Base-by-base conservation (phyloP, 2,113 vertebrate species). In the Corythaixoides concolor region DNA sequence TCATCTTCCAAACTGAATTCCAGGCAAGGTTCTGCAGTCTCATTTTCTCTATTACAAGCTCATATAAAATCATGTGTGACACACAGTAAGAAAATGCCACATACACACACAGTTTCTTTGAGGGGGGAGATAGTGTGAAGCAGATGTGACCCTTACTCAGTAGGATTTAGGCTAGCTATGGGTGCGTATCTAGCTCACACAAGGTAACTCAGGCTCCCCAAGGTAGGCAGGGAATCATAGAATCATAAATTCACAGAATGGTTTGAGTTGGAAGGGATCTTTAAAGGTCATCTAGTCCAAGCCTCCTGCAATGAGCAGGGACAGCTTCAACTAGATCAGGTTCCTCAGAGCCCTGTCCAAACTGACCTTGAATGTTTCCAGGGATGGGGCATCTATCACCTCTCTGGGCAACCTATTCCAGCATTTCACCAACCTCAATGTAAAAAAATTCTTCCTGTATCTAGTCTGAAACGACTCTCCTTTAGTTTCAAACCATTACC, bases 1-100 rank as follows among this genome's bases (percentile, higher is more conserved):
- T 90, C 22, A 33, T 59, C 39, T 69, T 95, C 91, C 85, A 95
- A 85, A 69, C 27, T 80, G 67, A 89, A 94, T 96, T 91, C 79
- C 66, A 94, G 88, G 23, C 55, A 90, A 70, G n/a, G 6, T 94
- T 80, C 49, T 86, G 53, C 30, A 69, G 39, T 59, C 41, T 72
- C 11, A 16, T 79, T 92, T 95, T 88, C 52, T 76, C 37, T 77
- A 32, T 74, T 72, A 59, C 28, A 83, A 76, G 66, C 22, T 81
- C 33, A 19, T 9, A 69, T 52, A 55, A 85, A 68, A 75, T 41
- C 1, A 49, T 35, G 21, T 47, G 41, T 35, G 79, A 39, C n/a
- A 43, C 28, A 28, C 20, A 52, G 17, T 50, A 39, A 69, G n/a
- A 88, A 85, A 82, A 79, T 56, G 56, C 8, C 12, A 16, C 4